phyloP scores from a whole-genome alignment of 1,140 invertebrate species.

The Samia ricini region DNA sequence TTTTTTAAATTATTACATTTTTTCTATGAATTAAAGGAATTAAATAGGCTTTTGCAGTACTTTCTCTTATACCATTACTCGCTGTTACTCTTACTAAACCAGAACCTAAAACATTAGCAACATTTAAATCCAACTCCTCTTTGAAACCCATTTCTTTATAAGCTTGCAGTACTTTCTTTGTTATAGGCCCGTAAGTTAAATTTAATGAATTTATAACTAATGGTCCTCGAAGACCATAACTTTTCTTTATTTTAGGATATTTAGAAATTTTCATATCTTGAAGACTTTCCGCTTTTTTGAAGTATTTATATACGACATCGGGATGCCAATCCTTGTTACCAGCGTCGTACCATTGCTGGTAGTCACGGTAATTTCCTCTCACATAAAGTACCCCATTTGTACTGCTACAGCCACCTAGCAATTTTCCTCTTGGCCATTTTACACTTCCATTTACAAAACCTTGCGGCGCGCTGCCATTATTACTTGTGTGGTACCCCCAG shows the following conservation, averaged over 20 bases:
- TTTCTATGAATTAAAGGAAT: constrained; percentile 70
- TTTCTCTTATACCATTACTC: constrained; percentile 79
- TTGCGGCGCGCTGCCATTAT: constrained; percentile 3
- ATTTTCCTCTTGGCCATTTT: constrained; percentile 81
- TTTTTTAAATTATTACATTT: constrained; percentile 85
- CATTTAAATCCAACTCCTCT: constrained; percentile 44
- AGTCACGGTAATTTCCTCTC: constrained; percentile 77
- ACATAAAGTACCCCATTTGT: constrained; percentile 90
- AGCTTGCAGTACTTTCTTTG: constrained; percentile 52
- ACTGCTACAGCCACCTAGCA: constrained; percentile 84
- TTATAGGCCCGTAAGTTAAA: constrained; percentile 28
- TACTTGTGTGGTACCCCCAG: constrained; percentile 8
- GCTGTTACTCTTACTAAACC: constrained; percentile 53
- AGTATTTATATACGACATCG: constrained; percentile 35
- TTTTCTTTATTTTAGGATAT: constrained; percentile 21
- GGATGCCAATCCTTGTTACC: constrained; percentile 83
- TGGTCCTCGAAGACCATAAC: constrained; percentile 42
- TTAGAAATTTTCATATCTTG: constrained; percentile 30
- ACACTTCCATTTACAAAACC: constrained; percentile 5
- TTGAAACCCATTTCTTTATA: constrained; percentile 46
- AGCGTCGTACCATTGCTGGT: constrained; percentile 81
- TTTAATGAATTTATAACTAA: constrained; percentile 42
- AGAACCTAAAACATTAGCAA: constrained; percentile 56
- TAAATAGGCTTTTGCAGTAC: constrained; percentile 80
- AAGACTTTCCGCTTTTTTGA: constrained; percentile 44